These are phyloP conservation scores for Euschistus heros DNA, from an alignment of 1,140 invertebrate genomes.

Conservation along the genomic window DNA sequence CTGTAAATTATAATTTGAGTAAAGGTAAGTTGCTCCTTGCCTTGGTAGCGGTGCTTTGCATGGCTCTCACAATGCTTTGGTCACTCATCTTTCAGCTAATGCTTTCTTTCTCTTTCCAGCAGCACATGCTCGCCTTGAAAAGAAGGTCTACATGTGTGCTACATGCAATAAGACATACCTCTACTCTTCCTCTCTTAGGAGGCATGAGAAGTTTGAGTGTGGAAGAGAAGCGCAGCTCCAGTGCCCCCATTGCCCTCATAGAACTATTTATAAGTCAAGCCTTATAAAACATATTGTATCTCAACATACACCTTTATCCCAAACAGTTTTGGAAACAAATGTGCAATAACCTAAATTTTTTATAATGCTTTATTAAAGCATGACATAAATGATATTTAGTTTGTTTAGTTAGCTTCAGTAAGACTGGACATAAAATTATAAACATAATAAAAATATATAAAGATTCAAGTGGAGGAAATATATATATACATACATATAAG, in stretches of 20 bases:
- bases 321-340: too few relatives aligned
- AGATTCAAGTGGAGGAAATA: too few relatives aligned
- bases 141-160: conserved; percentile 39
- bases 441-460: too few relatives aligned
- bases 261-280: conserved; percentile 63
- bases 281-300: conserved; percentile 18
- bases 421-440: too few relatives aligned
- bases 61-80: not conserved
- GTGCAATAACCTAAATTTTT: too few relatives aligned
- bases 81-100: conserved; percentile 3
- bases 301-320: conserved; percentile 8
- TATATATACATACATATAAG: too few relatives aligned
- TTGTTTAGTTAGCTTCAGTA: too few relatives aligned
- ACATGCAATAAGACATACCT: conserved; percentile 68
- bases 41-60: conserved; percentile 17
- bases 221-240: conserved; percentile 68
- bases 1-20: too few relatives aligned
- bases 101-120: conserved; percentile 11
- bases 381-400: too few relatives aligned
- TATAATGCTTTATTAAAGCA: too few relatives aligned
- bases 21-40: conserved; percentile 4
- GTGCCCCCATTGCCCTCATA: conserved; percentile 66
- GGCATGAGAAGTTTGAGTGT: conserved; percentile 74
- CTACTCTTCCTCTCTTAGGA: conserved; percentile 65
- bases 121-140: not conserved